Evolutionary conservation across 2,888 invertebrate species (phyloP).

Genomic region (Andricus quercusramuli): DNA sequence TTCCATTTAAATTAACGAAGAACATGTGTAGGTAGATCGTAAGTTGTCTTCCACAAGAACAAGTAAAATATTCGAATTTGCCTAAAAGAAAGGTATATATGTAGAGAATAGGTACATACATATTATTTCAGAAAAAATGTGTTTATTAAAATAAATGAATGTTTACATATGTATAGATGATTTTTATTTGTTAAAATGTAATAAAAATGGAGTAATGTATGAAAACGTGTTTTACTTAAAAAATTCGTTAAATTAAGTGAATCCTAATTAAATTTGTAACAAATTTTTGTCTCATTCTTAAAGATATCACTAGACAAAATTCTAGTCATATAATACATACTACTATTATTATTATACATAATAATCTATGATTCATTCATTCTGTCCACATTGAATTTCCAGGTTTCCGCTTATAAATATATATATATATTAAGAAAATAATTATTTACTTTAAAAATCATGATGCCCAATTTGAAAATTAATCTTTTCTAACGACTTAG

Average conservation of each 20-base stretch:
- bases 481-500: too few species aligned
- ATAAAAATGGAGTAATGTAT: constrained; percentile 25
- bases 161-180: constrained; percentile 40
- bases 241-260: not conserved
- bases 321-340: not conserved
- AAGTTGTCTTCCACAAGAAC: constrained; percentile 38
- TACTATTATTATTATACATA: too few species aligned
- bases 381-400: too few species aligned
- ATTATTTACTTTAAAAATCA: too few species aligned
- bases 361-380: too few species aligned
- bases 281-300: not conserved
- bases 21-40: constrained; percentile 35
- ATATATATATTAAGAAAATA: too few species aligned
- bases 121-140: constrained; percentile 32
- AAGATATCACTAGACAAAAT: not conserved
- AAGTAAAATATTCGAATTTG: constrained; percentile 27
- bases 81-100: constrained; percentile 30
- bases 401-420: too few species aligned
- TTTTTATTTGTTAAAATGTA: constrained; percentile 31
- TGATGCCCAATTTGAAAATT: too few species aligned
- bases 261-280: not conserved
- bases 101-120: not conserved
- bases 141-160: constrained; percentile 38
- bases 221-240: not conserved
- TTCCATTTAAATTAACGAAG: constrained; percentile 16